phyloP scores from a whole-genome alignment of 2,888 invertebrate species.

The Acanthosepion esculentum region DNA sequence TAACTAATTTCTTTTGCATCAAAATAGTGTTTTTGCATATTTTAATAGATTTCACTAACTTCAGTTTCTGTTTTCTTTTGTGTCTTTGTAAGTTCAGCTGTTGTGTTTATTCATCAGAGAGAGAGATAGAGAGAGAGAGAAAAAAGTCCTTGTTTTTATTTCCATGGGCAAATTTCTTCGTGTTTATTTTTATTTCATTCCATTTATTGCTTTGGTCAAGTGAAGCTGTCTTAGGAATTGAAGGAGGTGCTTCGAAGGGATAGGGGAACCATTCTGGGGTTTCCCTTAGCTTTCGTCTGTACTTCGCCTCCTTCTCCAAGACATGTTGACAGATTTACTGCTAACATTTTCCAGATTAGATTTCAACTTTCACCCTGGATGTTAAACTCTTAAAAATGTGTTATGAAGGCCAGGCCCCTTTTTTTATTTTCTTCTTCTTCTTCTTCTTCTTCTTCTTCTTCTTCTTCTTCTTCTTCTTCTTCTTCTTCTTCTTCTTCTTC shows the following conservation, averaged over 20 bases:
- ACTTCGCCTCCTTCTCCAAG: background rate
- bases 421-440: background rate
- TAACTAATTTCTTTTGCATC: background rate
- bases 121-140: background rate
- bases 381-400: constrained; percentile 33
- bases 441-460: background rate
- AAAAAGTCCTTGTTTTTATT: background rate
- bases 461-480: background rate
- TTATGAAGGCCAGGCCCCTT: background rate
- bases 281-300: background rate
- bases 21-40: background rate
- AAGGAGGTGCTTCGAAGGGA: background rate
- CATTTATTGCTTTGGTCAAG: constrained; percentile 23
- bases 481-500: background rate
- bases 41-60: background rate
- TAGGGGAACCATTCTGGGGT: background rate
- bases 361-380: background rate
- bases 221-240: constrained; percentile 11
- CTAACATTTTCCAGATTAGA: background rate
- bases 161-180: background rate
- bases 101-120: background rate
- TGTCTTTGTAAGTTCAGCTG: background rate
- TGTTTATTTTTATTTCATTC: constrained; percentile 9
- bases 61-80: background rate
- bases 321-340: constrained; percentile 21